Evolutionary conservation across 2,888 invertebrate genomes (phyloP).

Genomic region (Stenurella melanura): DNA sequence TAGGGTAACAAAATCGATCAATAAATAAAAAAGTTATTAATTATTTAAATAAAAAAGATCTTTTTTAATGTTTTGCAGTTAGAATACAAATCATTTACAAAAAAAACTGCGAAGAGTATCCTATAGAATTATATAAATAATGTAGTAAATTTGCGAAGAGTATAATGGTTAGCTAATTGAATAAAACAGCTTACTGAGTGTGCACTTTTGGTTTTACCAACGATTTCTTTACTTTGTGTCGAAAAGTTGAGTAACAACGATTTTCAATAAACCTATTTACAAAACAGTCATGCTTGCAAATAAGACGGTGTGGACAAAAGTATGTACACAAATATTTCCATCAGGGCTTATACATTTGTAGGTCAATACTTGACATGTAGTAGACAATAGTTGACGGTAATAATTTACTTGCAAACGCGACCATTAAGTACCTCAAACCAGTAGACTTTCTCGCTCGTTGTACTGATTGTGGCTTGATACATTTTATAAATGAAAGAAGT

Average conservation of each 20-base stretch:
- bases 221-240: neutral
- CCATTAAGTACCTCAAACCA: constrained; percentile 43
- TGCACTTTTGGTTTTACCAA: no score
- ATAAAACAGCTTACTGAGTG: no score
- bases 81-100: no score
- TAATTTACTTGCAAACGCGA: constrained; percentile 42
- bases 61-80: no score
- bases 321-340: constrained; percentile 33
- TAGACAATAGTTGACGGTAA: constrained; percentile 40
- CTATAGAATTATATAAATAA: no score
- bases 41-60: no score
- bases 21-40: no score
- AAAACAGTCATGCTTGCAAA: constrained; percentile 12
- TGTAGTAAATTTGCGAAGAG: no score
- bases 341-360: constrained; percentile 38
- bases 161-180: no score
- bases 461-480: constrained; percentile 46
- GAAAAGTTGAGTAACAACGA: neutral
- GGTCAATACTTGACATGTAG: constrained; percentile 42
- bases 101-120: no score
- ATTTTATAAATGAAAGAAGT: constrained; percentile 50
- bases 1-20: no score
- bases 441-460: constrained; percentile 45
- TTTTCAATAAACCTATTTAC: constrained; percentile 9
- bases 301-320: constrained; percentile 16